phyloP scores from a whole-genome alignment of 37 sponge, comb jelly and placozoan genomes.

The Aphrocallistes beatrix region DNA sequence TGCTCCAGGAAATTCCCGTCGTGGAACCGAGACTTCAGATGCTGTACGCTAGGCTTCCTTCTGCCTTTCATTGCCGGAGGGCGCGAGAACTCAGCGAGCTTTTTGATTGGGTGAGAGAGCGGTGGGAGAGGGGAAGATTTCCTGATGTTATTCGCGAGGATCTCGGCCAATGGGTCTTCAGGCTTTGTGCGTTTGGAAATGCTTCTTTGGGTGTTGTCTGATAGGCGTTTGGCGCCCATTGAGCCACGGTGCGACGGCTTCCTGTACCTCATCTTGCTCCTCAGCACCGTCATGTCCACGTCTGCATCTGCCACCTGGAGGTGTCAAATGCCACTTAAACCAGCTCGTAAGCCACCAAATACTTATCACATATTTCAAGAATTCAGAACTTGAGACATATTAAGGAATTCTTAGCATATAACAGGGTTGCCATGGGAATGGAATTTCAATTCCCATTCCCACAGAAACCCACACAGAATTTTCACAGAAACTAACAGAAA shows the following conservation, averaged over 20 bases:
- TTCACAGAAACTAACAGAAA: no score
- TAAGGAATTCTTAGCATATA: no score
- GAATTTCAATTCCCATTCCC: no score
- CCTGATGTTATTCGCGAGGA: not conserved
- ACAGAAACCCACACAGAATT: no score
- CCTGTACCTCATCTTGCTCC: not conserved
- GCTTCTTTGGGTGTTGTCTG: not conserved
- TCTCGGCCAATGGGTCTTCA: not conserved
- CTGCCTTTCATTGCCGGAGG: conserved; percentile 17
- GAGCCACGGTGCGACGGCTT: not conserved
- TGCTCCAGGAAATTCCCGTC: conserved; percentile 11
- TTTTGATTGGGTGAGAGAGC: not conserved
- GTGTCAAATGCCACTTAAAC: not conserved
- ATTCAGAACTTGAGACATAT: no score
- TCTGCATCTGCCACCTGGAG: not conserved
- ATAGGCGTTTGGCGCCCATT: not conserved
- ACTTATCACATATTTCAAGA: no score
- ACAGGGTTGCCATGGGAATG: no score
- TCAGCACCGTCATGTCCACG: not conserved
- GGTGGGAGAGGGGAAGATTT: not conserved
- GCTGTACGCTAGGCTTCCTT: conserved; percentile 1
- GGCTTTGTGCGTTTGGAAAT: not conserved
- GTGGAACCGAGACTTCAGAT: not conserved
- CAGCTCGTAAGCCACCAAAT: no score
- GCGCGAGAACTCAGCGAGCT: not conserved